These are phyloP conservation scores for Aurelia sp. DNA, from an alignment of 30 jellyfish, hydroid and myxozoan species.

Conservation along the genomic window DNA sequence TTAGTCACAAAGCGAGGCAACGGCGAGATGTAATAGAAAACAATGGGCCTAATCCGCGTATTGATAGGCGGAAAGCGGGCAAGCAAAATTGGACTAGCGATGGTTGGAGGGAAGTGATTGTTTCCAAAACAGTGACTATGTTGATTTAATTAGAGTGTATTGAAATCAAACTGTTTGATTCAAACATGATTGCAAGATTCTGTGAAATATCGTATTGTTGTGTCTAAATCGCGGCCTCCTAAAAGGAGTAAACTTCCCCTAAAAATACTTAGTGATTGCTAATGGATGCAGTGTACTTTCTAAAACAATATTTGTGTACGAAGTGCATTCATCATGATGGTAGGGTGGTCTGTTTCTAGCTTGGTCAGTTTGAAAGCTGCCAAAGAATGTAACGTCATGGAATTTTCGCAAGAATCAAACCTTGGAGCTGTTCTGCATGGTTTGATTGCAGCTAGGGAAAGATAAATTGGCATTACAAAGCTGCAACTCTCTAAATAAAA, in stretches of 20 bases:
- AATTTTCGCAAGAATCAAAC: no score
- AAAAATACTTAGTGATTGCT: background rate
- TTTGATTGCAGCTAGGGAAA: no score
- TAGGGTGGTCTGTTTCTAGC: no score
- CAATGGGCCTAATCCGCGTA: slow-evolving; percentile 28
- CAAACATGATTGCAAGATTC: background rate
- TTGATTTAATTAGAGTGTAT: slow-evolving; percentile 23
- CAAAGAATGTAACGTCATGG: no score
- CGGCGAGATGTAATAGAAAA: slow-evolving; percentile 10
- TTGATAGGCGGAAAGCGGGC: slow-evolving; percentile 56
- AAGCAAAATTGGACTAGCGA: slow-evolving; percentile 48
- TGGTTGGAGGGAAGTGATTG: slow-evolving; percentile 14
- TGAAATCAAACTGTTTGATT: slow-evolving; percentile 33
- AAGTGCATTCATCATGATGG: no score
- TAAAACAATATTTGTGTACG: no score
- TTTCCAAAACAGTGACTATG: slow-evolving; percentile 49
- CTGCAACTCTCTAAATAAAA: no score
- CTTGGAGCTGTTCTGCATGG: no score
- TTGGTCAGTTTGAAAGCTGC: no score
- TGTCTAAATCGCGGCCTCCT: slow-evolving; percentile 4
- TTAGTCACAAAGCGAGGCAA: background rate
- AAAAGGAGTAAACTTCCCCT: background rate
- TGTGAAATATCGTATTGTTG: background rate
- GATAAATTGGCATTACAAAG: no score
- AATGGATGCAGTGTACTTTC: no score